These are phyloP conservation scores for Hiodon alosoides DNA, from an alignment of 2,113 vertebrate species.

Conservation along the genomic window DNA sequence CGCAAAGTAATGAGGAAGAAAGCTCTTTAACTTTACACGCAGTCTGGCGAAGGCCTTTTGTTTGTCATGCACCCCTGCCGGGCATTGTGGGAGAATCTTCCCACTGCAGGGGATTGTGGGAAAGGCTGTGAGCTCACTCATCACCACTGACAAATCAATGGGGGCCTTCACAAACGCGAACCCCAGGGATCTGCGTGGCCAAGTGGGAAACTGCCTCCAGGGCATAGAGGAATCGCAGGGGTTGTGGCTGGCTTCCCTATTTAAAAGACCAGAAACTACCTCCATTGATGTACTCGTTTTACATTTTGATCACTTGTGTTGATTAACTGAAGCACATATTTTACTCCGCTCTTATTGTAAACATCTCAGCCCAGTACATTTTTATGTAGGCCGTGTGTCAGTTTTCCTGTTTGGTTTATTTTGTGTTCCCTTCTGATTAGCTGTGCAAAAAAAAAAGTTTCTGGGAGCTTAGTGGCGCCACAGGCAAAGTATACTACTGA, in stretches of 20 bases:
- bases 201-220: conserved; percentile 53
- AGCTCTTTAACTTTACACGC: conserved; percentile 46
- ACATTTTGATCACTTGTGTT: conserved; percentile 19
- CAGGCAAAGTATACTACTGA: too few relatives aligned
- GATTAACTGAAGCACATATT: not conserved
- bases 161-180: conserved; percentile 62
- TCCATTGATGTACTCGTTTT: not conserved
- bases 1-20: conserved; percentile 26
- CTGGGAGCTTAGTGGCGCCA: too few relatives aligned
- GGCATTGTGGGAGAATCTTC: conserved; percentile 66
- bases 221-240: conserved; percentile 53
- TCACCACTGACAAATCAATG: conserved; percentile 68
- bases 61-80: conserved; percentile 56
- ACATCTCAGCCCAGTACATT: too few relatives aligned
- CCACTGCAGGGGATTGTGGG: conserved; percentile 68
- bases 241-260: conserved; percentile 56
- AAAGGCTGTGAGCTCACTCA: conserved; percentile 63
- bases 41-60: conserved; percentile 48
- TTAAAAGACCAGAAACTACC: conserved; percentile 33
- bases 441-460: not conserved
- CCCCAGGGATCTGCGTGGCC: conserved; percentile 53
- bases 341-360: too few relatives aligned
- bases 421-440: not conserved
- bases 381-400: not conserved
- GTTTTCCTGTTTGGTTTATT: not conserved